Conservation (phyloP, 35 echinoderm and acorn worm species). For the Chiridota heheva region DNA sequence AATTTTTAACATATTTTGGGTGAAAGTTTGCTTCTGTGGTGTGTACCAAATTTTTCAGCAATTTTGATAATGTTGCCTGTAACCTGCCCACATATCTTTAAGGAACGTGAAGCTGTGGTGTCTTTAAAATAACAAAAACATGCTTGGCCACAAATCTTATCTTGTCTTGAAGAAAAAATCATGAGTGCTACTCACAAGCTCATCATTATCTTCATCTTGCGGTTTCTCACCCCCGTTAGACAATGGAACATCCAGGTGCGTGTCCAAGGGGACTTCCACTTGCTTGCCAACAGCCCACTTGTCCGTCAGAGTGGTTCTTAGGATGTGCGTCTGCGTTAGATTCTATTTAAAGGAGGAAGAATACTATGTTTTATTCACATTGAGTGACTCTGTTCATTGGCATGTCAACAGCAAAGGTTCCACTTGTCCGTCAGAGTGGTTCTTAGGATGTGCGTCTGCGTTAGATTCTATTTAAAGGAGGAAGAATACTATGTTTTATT, state of each 20-base stretch:
- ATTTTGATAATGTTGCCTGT: no score
- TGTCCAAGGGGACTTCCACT: slow-evolving; percentile 52
- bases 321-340: slow-evolving; percentile 78
- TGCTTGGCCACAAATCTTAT: background rate
- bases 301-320: slow-evolving; percentile 62
- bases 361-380: background rate
- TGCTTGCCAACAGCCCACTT: slow-evolving; percentile 71
- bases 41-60: no score
- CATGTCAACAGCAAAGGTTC: background rate
- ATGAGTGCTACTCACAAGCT: slow-evolving; percentile 68
- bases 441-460: no score
- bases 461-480: background rate
- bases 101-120: no score
- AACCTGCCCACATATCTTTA: no score
- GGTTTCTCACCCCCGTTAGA: slow-evolving; percentile 31
- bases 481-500: background rate
- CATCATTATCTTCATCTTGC: slow-evolving; percentile 49
- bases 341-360: slow-evolving; percentile 40
- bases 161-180: background rate
- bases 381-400: background rate
- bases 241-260: slow-evolving; percentile 39
- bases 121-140: no score
- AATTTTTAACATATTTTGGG: no score
- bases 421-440: no score
- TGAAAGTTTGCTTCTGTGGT: no score